Conservation (phyloP, 2,113 vertebrate species). For the Columba janthina region DNA sequence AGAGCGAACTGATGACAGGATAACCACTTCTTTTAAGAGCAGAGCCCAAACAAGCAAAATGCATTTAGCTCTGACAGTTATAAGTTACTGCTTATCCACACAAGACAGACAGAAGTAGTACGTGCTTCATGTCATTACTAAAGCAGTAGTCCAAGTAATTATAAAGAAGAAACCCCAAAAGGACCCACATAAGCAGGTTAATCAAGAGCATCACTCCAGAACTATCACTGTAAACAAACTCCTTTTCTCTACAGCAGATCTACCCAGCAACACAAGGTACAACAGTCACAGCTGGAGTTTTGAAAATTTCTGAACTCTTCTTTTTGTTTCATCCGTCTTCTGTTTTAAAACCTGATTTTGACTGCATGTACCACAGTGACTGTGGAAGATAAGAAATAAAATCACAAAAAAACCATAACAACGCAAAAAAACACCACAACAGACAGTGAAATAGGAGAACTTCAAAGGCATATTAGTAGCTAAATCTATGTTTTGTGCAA, state of each 20-base stretch:
- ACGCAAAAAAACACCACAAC: background rate
- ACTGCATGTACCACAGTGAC: background rate
- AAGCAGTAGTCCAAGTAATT: background rate
- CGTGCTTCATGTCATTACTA: background rate
- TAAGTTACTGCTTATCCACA: background rate
- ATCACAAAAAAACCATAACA: background rate
- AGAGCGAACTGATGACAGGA: background rate
- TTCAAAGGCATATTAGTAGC: background rate
- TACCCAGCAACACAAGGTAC: background rate
- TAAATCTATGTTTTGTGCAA: background rate
- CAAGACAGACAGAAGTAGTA: background rate
- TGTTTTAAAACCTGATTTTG: background rate
- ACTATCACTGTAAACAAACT: background rate
- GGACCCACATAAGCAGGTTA: background rate
- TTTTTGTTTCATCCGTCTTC: background rate
- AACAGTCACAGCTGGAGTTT: constrained; percentile 1
- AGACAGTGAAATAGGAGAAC: background rate
- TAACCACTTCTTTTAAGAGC: background rate
- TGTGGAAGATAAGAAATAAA: background rate
- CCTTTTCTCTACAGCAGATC: background rate
- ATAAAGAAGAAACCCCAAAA: background rate
- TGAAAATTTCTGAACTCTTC: background rate
- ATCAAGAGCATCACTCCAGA: background rate
- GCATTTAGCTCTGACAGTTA: background rate
- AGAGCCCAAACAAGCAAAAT: background rate